phyloP scores from a whole-genome alignment of 2,797 vertebrate genomes.

The Falco peregrinus region DNA sequence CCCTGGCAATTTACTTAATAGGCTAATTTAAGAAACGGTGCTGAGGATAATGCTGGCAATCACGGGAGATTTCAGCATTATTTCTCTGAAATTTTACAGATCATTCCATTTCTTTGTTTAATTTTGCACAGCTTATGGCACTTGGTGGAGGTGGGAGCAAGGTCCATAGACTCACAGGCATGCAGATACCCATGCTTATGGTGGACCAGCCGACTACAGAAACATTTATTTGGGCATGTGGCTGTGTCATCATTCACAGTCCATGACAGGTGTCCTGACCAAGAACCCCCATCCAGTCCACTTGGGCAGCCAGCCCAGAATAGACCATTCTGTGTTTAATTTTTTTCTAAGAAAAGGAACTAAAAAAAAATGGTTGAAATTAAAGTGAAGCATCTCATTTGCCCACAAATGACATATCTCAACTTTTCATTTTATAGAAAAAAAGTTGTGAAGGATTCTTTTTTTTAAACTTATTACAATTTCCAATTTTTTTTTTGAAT shows the following conservation, averaged over 20 bases:
- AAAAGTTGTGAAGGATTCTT: conserved; percentile 38
- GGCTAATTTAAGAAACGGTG: background rate
- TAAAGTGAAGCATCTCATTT: conserved; percentile 52
- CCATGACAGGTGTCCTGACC: background rate
- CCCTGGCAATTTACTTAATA: background rate
- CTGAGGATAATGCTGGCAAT: background rate
- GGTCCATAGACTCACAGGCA: background rate
- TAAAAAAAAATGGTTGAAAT: background rate
- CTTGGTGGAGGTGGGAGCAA: background rate
- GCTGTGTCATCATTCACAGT: background rate
- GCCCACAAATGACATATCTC: conserved; percentile 52
- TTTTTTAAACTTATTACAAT: conserved; percentile 47
- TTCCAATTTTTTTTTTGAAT: conserved; percentile 40
- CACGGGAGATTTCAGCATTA: background rate
- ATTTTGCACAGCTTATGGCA: background rate
- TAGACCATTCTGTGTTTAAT: background rate
- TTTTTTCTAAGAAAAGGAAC: background rate
- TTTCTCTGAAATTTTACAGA: background rate
- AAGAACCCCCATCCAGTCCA: background rate
- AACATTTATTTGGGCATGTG: background rate
- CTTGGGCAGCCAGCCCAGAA: background rate
- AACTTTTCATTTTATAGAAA: conserved; percentile 22
- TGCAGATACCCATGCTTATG: accelerated
- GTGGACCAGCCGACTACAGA: background rate
- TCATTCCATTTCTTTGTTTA: background rate